Base-by-base conservation (phyloP, 1,140 invertebrate species). In the Acyrthosiphon pisum region DNA sequence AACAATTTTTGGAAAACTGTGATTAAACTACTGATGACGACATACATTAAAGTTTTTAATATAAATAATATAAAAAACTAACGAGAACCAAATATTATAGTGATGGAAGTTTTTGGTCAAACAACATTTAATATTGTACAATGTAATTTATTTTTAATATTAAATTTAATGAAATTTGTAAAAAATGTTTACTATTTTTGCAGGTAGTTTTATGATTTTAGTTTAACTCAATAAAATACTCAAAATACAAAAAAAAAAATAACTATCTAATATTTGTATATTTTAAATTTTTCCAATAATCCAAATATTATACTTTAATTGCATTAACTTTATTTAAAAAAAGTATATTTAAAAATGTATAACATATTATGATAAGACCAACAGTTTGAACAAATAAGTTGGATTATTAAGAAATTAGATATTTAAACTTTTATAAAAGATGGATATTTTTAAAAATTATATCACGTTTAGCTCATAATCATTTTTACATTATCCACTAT, bases 391-490 rank as follows among this genome's bases (percentile, higher is more conserved):
- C 23, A 30, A 60, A 60, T 9, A 26, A 68, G 6, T 68, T 30
- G 26, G 4, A 68, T 68, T 4, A 68, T 68, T 6, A 56, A n/a
- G 14, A 18, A 68, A 68, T 68, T 18, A n/a, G n/a, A n/a, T n/a
- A 18, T 68, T 18, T 30, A 18, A 11, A 6, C n/a, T 68, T 68
- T n/a, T 68, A 68, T 68, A n/a, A 68, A n/a, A n/a, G 0, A 68
- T 68, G n/a, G 30, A n/a, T 68, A 68, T n/a, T 68, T n/a, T n/a
- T n/a, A 68, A 68, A n/a, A 68, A 68, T 68, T n/a, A n/a, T 68
- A 68, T 68, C 30, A 68, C 14, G 14, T 76, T 76, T 76, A 76
- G 30, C 14, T 76, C 0, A 76, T 76, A n/a, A n/a, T 6, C 4
- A 76, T 20, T 76, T n/a, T 76, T 30, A 30, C 14, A n/a, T 76